Evolutionary conservation across 2,797 vertebrate genomes (phyloP).

Genomic region (Iguana delicatissima): DNA sequence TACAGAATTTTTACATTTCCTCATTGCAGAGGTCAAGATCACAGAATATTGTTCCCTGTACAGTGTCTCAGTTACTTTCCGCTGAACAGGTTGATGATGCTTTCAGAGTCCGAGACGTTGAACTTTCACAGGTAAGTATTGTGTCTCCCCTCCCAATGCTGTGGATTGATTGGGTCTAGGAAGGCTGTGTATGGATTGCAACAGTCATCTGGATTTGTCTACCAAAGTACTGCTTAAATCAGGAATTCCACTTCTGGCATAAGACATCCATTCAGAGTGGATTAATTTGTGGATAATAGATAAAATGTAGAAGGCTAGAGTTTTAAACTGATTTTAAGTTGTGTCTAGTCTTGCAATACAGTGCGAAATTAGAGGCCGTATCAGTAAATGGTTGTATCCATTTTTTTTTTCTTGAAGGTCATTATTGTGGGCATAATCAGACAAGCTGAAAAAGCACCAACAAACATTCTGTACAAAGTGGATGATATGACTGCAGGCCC

Average conservation of each 20-base stretch:
- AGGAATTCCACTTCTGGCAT: background rate
- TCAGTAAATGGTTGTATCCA: background rate
- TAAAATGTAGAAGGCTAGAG: background rate
- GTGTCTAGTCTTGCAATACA: background rate
- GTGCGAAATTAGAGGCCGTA: background rate
- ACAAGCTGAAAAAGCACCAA: constrained; percentile 94
- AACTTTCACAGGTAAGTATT: constrained; percentile 89
- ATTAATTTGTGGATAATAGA: background rate
- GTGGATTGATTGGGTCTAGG: background rate
- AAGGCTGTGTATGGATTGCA: background rate
- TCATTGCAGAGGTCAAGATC: constrained; percentile 86
- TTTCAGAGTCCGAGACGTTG: constrained; percentile 91
- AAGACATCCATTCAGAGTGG: background rate
- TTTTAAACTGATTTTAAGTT: background rate
- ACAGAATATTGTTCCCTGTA: constrained; percentile 94
- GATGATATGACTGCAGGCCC: constrained; percentile 96
- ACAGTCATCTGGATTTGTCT: background rate
- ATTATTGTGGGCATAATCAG: constrained; percentile 92
- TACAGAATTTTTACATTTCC: background rate
- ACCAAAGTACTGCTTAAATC: background rate
- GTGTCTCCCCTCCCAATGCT: background rate
- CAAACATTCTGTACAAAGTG: constrained; percentile 96
- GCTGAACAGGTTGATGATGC: constrained; percentile 88
- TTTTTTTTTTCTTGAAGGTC: constrained; percentile 78
- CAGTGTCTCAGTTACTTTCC: constrained; percentile 94